These are phyloP conservation scores for Tenualosa thibaudeaui DNA, from an alignment of 2,797 vertebrate species.

Conservation along the genomic window DNA sequence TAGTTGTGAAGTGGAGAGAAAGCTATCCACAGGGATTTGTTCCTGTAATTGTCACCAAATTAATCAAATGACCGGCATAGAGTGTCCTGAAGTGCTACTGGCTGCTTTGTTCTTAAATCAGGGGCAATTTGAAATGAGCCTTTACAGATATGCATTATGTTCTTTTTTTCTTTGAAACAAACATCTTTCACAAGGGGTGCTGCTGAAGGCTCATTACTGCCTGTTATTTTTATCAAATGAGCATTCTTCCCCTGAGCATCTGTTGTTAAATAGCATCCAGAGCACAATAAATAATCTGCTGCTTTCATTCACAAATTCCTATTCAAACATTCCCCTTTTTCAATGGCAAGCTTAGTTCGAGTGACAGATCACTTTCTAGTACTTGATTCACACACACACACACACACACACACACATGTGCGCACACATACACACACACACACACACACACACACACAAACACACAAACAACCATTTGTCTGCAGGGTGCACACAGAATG, in stretches of 20 bases:
- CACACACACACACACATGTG: not conserved
- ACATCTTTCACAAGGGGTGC: conserved; percentile 35
- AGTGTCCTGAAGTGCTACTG: conserved; percentile 55
- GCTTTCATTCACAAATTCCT: conserved; percentile 41
- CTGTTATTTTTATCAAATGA: conserved; percentile 15
- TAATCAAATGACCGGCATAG: conserved; percentile 62
- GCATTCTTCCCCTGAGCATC: conserved; percentile 21
- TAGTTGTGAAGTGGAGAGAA: conserved; percentile 45
- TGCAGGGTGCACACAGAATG: not conserved
- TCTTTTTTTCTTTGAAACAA: conserved; percentile 42
- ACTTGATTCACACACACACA: not conserved
- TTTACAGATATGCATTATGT: conserved; percentile 58
- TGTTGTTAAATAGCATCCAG: conserved; percentile 21
- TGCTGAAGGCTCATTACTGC: conserved; percentile 11
- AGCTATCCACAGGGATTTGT: conserved; percentile 56
- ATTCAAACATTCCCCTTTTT: conserved; percentile 10
- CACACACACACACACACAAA: too few species aligned
- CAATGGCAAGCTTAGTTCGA: not conserved
- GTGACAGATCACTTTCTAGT: not conserved
- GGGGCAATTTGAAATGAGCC: conserved; percentile 44
- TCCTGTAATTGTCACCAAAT: conserved; percentile 65
- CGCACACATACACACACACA: not conserved
- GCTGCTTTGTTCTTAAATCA: conserved; percentile 58
- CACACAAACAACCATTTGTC: not conserved
- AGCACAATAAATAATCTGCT: conserved; percentile 33